Percentiles rank a stretch among this genome's conserved stretches.
Evolutionary conservation across 2,797 vertebrate species (phyloP).

Genomic region (Gymnopithys bicolor): DNA sequence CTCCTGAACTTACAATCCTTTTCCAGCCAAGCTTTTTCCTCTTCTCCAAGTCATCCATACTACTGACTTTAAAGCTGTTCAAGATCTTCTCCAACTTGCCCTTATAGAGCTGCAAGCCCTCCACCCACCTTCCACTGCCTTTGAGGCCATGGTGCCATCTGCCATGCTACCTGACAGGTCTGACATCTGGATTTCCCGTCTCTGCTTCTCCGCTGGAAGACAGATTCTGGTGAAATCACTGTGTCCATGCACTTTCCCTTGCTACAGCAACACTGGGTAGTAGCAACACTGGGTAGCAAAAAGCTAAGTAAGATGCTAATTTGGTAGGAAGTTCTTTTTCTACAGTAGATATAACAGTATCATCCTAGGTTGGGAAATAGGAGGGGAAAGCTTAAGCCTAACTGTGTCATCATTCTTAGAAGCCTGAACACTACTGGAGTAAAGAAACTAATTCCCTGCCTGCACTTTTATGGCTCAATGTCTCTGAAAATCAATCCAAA

Average conservation of each 20-base stretch:
- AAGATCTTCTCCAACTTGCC: background rate
- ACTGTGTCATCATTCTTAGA: background rate
- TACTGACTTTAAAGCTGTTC: background rate
- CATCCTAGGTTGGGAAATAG: background rate
- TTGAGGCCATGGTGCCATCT: background rate
- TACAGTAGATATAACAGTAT: background rate
- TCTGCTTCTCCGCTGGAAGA: background rate
- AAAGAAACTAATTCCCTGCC: background rate
- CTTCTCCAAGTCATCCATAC: background rate
- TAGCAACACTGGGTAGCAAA: background rate
- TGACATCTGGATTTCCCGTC: background rate
- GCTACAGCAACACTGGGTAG: background rate
- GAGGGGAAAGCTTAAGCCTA: background rate
- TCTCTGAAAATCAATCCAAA: background rate
- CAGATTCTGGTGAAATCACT: background rate
- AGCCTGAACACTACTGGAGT: background rate
- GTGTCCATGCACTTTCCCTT: background rate
- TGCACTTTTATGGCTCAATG: background rate
- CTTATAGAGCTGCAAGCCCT: background rate
- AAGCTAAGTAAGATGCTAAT: background rate
- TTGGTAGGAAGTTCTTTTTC: background rate
- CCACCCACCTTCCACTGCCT: background rate
- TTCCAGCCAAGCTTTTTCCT: background rate
- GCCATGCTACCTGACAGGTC: accelerated
- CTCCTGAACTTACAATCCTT: background rate